Evolutionary conservation across 2,113 vertebrate species (phyloP), one percentile per base, ranked within the genome.

Genomic region (Pterocles gutturalis): DNA sequence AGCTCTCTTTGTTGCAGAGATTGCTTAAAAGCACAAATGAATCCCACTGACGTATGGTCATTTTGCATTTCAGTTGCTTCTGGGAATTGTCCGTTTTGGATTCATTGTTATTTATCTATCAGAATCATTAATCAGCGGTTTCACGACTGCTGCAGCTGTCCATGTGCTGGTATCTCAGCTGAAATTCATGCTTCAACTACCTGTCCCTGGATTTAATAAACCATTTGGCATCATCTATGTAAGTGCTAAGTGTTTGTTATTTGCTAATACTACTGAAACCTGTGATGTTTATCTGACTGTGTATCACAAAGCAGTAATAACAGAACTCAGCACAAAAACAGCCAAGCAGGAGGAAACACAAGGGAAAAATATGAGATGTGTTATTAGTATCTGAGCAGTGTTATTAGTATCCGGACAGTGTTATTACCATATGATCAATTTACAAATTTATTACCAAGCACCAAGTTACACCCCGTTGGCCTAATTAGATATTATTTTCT

Each of bases 71-170:
- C 97, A 99, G 99, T 86, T 99, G 95, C 95, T 95, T 12, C 96
- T 99, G 98, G 99, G 99, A 10, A 1, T 98, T 11, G 87, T 99
- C 9, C 99, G 98, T 95, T 85, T 99, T 34, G 99, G 99, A 66
- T 99, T 99, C 51, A 98, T 99, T 1, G 99, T 99, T 82, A 98
- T 99, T 90, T 99, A 99, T 97, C 97, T 99, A n/a, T 99, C 99
- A 0, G 99, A 99, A 75, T 98, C 99, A 4, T 97, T 99, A 79
- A 98, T 99, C 84, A 99, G 99, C 1, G 99, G 99, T 79, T 99
- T 99, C 96, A 99, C 99, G 10, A 99, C 99, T 1, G 99, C 99
- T 13, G 99, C 99, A 1, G 99, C 99, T 4, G 18, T 99, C 76
- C 99, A 99, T 22, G 99, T 99, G 95, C 70, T 99, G 94, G 97